Evolutionary conservation across 2,113 vertebrate genomes (phyloP), one percentile per base, ranked within the genome.

Genomic region (Plecotus auritus): DNA sequence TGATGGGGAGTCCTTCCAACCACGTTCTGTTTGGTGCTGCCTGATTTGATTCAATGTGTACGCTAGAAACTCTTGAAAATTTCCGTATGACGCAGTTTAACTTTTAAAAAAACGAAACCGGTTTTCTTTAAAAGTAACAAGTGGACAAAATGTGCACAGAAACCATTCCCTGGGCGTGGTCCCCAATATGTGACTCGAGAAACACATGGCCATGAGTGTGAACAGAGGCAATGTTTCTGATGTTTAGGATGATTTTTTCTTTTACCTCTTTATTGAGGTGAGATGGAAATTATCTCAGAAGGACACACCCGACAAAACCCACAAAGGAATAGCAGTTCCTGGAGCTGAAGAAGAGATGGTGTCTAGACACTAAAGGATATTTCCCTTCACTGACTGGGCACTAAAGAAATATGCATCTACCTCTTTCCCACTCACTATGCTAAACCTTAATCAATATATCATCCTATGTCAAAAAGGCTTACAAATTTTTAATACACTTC

Each of bases 1-100:
- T 26, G 0, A 10, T 7, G 49, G 73, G 32, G 28, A 22, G 23
- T 0, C 0, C 23, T 42, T 83, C 35, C 51, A 26, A 45, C 18
- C 47, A 14, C 6, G 49, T 61, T 35, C 18, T 8, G 40, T 70
- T n/a, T 70, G n/a, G 17, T 0, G 0, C 40, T 78, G 49, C 40
- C 40, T 61, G 20, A 73, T 66, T 42, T 9, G 5, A 72, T 51
- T 88, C 54, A 49, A 8, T 3, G 26, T 73, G n/a, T n/a, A 69
- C 9, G 28, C 37, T 35, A 82, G 16, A 37, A 78, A 72, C n/a
- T 40, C 87, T 78, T 69, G 49, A 77, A 56, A 32, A 18, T 35
- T 56, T 72, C 35, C 18, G 11, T 16, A 2, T 56, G 54, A 66
- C 11, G 4, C 74, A 40, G 45, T 70, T 70, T 40, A 16, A 59